Base-by-base conservation (phyloP, 1,140 invertebrate genomes). In the Idris sp. region DNA sequence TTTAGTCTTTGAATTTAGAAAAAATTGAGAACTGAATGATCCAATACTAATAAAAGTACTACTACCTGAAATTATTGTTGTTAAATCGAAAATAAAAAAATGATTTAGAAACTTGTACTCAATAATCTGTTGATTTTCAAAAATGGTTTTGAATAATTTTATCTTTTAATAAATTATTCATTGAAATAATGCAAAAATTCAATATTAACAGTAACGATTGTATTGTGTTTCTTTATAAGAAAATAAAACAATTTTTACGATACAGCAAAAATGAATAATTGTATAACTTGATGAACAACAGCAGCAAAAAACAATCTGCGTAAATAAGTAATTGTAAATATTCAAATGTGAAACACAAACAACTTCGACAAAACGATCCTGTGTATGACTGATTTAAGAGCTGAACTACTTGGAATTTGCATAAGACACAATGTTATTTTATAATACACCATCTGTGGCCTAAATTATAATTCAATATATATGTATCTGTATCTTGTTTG, bases 1-100 rank as follows among this genome's bases (percentile, higher is more conserved):
- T 43, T 33, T 6, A 19, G 40, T 19, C 46, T 54, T 54, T 54
- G 36, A 71, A 71, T 54, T 54, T 61, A 33, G 38, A 53, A 53
- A 53, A 53, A 38, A 46, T 54, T 46, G 36, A 46, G 5, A 11
- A 61, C 14, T 43, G 26, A 33, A 22, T 36, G 11, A 43, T 41
- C n/a, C n/a, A n/a, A n/a, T n/a, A n/a, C n/a, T n/a, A n/a, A n/a
- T n/a, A n/a, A n/a, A n/a, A n/a, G n/a, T n/a, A n/a, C n/a, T n/a
- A n/a, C n/a, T n/a, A n/a, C n/a, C n/a, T n/a, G n/a, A n/a, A n/a
- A n/a, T n/a, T n/a, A n/a, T n/a, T n/a, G n/a, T n/a, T n/a, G n/a
- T n/a, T n/a, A n/a, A n/a, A n/a, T n/a, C n/a, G n/a, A n/a, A n/a
- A n/a, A n/a, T n/a, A n/a, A n/a, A n/a, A n/a, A n/a, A n/a, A n/a